Evolutionary conservation across 2,888 invertebrate genomes (phyloP).

Genomic region (Sclerodermus sp.): DNA sequence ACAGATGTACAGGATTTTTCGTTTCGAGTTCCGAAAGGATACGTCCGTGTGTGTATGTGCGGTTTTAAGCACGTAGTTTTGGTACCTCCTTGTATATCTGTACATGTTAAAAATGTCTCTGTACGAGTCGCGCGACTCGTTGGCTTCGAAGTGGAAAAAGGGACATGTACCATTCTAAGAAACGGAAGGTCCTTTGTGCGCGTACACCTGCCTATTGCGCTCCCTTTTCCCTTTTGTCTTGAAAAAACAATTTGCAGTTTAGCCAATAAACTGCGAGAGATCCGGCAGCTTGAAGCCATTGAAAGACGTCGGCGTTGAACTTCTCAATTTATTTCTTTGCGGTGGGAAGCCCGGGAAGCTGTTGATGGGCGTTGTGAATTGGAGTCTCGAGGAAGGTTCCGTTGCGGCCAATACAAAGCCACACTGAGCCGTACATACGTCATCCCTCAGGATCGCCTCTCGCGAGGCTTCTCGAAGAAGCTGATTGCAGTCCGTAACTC

Average conservation of each 20-base stretch:
- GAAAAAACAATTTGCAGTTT: conserved; percentile 38
- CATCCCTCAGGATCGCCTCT: conserved; percentile 80
- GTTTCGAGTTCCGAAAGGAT: not conserved
- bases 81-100: too few species aligned
- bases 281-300: conserved; percentile 77
- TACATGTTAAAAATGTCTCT: not conserved
- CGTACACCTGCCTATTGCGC: not conserved
- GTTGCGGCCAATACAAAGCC: conserved; percentile 66
- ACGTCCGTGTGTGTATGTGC: not conserved
- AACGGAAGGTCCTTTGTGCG: not conserved
- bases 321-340: conserved; percentile 37
- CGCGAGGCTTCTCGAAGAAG: conserved; percentile 81
- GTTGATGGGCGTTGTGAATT: conserved; percentile 38
- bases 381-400: conserved; percentile 40
- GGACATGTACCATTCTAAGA: too few species aligned
- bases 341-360: conserved; percentile 38
- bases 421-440: conserved; percentile 89
- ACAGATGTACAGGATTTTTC: conserved; percentile 31
- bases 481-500: conserved; percentile 85
- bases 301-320: conserved; percentile 52
- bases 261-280: conserved; percentile 71
- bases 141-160: too few species aligned
- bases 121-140: not conserved
- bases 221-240: conserved; percentile 1
- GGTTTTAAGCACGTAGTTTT: too few species aligned